Base-by-base conservation (phyloP, 2,113 vertebrate species). In the Scopus umbretta region DNA sequence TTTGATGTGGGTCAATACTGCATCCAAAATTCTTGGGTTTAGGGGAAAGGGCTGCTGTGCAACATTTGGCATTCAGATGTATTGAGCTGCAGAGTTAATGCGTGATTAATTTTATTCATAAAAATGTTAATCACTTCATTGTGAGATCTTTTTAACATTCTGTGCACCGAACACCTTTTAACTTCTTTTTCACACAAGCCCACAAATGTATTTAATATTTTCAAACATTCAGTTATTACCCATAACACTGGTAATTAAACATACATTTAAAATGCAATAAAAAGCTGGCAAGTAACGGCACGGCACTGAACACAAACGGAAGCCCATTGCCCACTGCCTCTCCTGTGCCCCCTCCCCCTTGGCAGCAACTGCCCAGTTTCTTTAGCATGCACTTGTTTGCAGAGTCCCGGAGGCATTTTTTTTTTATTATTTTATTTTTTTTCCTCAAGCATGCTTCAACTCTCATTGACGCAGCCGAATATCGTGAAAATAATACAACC, bases 71-170 rank as follows among this genome's bases (percentile, higher is more conserved):
- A 97, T 98, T 98, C 97, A 97, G 97, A 97, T 96, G 96, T 95
- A 94, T 94, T 95, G 96, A 94, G 96, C 97, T 71, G 93, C 97
- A 90, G 96, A 98, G 96, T 97, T 98, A 98, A 98, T 98, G 98
- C 96, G 96, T 98, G 98, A 98, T 98, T 98, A 98, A 98, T 98
- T 98, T 98, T 98, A 98, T 98, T 98, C 98, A 98, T 98, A 98
- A 98, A 98, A 98, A 98, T 98, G 98, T 98, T 98, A 98, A 98
- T 98, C 98, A 97, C 97, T 98, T 97, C 98, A 98, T 98, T 98
- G 98, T 98, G 98, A 97, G 97, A 97, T 97, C 97, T 96, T 96
- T 96, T 98, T 98, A 98, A 91, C 97, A 98, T 98, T 98, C 98
- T 84, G 92, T 7, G 58, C 96, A 96, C 96, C 6, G 16, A 96